Evolutionary conservation across 1,140 invertebrate genomes (phyloP), one percentile per base, ranked within the genome.

Genomic region (Penaeus indicus): DNA sequence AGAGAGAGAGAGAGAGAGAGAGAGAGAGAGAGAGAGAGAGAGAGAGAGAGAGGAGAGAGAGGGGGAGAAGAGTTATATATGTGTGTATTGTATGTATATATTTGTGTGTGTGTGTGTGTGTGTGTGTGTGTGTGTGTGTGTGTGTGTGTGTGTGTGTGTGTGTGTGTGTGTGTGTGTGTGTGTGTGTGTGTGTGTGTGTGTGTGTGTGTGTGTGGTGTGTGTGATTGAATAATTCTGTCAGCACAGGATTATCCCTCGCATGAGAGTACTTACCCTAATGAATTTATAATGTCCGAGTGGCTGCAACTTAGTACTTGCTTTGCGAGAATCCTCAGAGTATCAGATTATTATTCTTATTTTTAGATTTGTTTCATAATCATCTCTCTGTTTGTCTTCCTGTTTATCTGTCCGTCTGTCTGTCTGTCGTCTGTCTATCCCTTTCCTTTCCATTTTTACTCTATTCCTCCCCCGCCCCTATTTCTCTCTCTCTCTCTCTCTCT

Each of bases 131-230:
- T 69, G 64, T 69, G 64, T 69, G 3, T 69, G 64, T 69, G 64
- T 69, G 64, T 69, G 64, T 69, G 64, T 69, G 75, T 77, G 75
- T 77, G 75, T 77, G 75, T 38, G 75, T 78, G 75, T 78, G 75
- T 78, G 75, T 78, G 75, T 78, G 27, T 78, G 27, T 78, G 27
- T 78, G 27, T 78, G 75, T 78, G 75, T 78, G 75, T 78, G 75
- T 78, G 75, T 78, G 75, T 42, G 0, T 78, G 75, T 78, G 75
- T 78, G 75, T 27, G 75, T n/a, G 75, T n/a, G 75, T n/a, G 75
- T 21, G 32, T n/a, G 75, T 38, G 32, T 16, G 47, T 38, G 21
- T 38, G 21, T 19, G 32, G 32, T 16, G 32, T 38, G 19, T 25
- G 75, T 78, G 75, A 18, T 38, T 11, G 25, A 10, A 22, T 27